These are phyloP conservation scores for Buceros bicornis DNA, from an alignment of 2,797 vertebrate species.

Conservation along the genomic window DNA sequence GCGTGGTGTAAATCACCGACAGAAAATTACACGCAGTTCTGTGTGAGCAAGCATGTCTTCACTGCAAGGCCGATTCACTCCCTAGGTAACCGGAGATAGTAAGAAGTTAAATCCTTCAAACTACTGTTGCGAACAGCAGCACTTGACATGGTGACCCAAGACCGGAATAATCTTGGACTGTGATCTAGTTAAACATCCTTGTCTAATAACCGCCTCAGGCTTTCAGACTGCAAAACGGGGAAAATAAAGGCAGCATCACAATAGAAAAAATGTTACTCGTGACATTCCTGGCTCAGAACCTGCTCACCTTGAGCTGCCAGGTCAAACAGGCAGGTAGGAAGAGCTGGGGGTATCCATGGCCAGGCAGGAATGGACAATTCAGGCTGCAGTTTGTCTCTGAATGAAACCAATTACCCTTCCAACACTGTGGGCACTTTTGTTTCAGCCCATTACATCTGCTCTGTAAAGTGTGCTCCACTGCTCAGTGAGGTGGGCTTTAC, in stretches of 20 bases:
- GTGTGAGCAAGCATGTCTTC: not conserved
- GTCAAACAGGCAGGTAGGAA: not conserved
- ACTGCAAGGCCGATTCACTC: not conserved
- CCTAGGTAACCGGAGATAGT: slow-evolving; percentile 12
- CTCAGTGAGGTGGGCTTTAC: not conserved
- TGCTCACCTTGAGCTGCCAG: not conserved
- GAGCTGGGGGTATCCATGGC: not conserved
- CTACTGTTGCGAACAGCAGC: slow-evolving; percentile 59
- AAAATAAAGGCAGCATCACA: slow-evolving; percentile 15
- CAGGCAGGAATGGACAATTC: not conserved
- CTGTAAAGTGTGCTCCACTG: not conserved
- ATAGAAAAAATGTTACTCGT: not conserved
- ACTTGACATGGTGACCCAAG: slow-evolving; percentile 70
- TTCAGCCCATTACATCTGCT: not conserved
- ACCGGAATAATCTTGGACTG: slow-evolving; percentile 59
- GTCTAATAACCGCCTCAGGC: slow-evolving; percentile 58
- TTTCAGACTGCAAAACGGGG: not conserved
- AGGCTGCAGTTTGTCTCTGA: not conserved
- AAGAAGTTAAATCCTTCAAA: slow-evolving; percentile 67
- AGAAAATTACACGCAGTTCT: not conserved
- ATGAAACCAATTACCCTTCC: not conserved
- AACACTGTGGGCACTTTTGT: not conserved
- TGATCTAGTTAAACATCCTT: slow-evolving; percentile 67
- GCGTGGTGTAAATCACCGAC: not conserved
- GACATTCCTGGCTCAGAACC: not conserved